Base-by-base conservation (phyloP, 2,888 invertebrate species). In the Drosophila hawaiiensis region DNA sequence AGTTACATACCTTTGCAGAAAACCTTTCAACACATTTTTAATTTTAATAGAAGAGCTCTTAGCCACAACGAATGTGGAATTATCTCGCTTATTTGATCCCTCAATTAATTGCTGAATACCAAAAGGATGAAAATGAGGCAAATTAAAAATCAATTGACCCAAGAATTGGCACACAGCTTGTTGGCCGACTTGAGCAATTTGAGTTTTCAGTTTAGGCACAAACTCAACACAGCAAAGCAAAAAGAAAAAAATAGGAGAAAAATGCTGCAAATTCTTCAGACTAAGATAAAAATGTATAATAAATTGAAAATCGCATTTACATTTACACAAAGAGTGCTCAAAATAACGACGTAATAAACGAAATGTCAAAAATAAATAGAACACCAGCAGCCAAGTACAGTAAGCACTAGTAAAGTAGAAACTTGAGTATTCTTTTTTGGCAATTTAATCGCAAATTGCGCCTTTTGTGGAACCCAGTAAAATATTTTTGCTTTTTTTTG, bases 291-390 rank as follows among this genome's bases (percentile, higher is more conserved):
- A 73, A 70, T 59, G 73, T 33, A 76, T 62, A 58, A 56, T 71
- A 67, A 66, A 74, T 58, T 65, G 53, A 73, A 76, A 76, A 70
- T 56, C 65, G 73, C 41, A 49, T 80, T 84, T 78, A 84, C 70
- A 78, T 25, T 47, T 47, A 63, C 54, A 66, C 73, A 56, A 64
- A 65, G 63, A 68, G n/a, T 65, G 31, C 61, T 63, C 16, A 78
- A 25, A 77, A 72, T 72, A 82, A 76, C 70, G 69, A 78, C 90
- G 90, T 86, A 86, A 86, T 86, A 80, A 87, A 61, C 68, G 39
- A 67, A 89, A 66, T 88, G 78, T 88, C 85, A 89, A 82, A 89
- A 87, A 76, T 68, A 79, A 71, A 79, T 54, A 49, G 55, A 61
- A 31, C 28, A 31, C 29, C 31, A 43, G 22, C 47, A 68, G 68